phyloP scores from a whole-genome alignment of 2,797 vertebrate species.

The Sebastes elongatus region DNA sequence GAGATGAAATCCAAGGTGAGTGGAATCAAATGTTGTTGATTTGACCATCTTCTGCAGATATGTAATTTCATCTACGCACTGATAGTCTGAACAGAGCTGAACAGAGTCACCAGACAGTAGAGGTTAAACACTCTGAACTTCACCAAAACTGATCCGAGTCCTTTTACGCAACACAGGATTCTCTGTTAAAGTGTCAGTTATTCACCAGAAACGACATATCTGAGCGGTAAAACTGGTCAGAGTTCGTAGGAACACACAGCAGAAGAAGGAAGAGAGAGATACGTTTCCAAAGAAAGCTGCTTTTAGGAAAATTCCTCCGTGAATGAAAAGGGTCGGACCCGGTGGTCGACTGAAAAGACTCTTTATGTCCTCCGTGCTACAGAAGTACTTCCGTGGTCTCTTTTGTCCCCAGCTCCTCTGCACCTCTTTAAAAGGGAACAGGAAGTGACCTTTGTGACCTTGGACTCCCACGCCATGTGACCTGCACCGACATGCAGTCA shows the following conservation, averaged over 20 bases:
- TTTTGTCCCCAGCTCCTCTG: slow-evolving; percentile 48
- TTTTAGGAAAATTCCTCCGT: slow-evolving; percentile 47
- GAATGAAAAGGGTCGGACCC: slow-evolving; percentile 60
- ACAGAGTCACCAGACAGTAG: slow-evolving; percentile 39
- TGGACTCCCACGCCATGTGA: slow-evolving; percentile 62
- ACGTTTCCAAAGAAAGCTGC: slow-evolving; percentile 27
- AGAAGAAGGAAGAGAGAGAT: slow-evolving; percentile 15
- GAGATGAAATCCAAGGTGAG: slow-evolving; percentile 49
- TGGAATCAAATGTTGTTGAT: slow-evolving; percentile 55
- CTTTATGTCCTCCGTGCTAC: slow-evolving; percentile 60
- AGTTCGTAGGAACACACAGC: background rate
- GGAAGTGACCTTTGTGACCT: slow-evolving; percentile 59
- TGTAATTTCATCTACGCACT: slow-evolving; percentile 65
- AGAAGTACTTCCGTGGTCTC: slow-evolving; percentile 56
- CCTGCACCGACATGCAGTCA: slow-evolving; percentile 27
- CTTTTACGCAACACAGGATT: background rate
- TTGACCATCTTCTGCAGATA: slow-evolving; percentile 37
- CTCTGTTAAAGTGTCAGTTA: background rate
- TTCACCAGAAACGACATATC: background rate
- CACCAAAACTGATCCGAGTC: background rate
- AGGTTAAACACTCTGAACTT: slow-evolving; percentile 38
- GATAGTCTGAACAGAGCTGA: slow-evolving; percentile 30
- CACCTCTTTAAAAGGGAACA: slow-evolving; percentile 67
- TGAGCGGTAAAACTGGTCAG: background rate
- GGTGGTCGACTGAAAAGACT: slow-evolving; percentile 50